Evolutionary conservation across 2,113 vertebrate species (phyloP).

Genomic region (Dipodomys merriami): DNA sequence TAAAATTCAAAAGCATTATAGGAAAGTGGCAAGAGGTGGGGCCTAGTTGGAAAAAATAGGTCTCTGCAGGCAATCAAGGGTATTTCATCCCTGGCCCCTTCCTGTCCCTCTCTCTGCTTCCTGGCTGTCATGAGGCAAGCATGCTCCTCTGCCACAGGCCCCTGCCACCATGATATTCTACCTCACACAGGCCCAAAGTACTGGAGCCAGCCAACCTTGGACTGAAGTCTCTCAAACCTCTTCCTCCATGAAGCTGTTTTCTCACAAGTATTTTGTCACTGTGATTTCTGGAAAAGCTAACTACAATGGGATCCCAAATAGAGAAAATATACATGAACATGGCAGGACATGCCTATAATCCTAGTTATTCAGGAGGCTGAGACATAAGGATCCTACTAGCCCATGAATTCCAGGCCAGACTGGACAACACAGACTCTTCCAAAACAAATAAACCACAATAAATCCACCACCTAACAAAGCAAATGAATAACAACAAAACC

Average conservation of each 20-base stretch:
- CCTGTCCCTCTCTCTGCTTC: background rate
- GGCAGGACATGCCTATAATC: background rate
- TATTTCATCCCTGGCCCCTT: background rate
- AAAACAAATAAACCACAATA: background rate
- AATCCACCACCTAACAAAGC: too few relatives aligned
- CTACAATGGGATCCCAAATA: background rate
- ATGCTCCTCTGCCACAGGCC: background rate
- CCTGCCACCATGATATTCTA: background rate
- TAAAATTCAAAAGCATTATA: background rate
- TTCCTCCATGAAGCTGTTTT: background rate
- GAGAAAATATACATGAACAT: background rate
- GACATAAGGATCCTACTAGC: background rate
- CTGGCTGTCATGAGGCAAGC: background rate
- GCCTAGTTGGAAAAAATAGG: background rate
- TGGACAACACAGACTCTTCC: background rate
- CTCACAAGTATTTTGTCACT: background rate
- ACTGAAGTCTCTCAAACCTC: background rate
- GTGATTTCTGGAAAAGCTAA: background rate
- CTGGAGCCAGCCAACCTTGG: background rate
- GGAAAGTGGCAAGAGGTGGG: too few relatives aligned
- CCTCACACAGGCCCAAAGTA: background rate
- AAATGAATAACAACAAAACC: background rate
- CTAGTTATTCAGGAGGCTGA: background rate
- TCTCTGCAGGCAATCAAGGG: background rate
- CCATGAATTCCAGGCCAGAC: background rate